Evolutionary conservation across 2,888 invertebrate genomes (phyloP), one percentile per base, ranked within the genome.

Genomic region (Ecliptopera silaceata): DNA sequence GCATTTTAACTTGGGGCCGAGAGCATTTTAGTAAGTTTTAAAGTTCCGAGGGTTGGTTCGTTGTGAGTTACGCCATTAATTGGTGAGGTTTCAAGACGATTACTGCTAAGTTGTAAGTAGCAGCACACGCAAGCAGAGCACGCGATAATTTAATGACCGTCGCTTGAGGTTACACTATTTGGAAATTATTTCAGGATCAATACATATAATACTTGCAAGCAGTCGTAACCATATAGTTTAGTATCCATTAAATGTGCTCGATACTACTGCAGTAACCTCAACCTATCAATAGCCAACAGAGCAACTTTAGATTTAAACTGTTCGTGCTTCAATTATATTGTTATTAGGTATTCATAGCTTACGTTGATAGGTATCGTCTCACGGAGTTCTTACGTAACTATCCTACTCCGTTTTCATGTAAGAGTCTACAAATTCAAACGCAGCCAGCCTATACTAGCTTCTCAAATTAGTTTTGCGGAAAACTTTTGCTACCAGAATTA

Each of bases 91-190:
- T 61, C 18, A 42, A 60, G 56, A 53, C 43, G 55, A 57, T 62
- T 59, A 52, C 29, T 15, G n/a, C 34, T 17, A 26, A 32, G 49
- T 46, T 45, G 38, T 18, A 18, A 39, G 53, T 55, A 45, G 32
- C 36, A 34, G 49, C 17, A 48, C 62, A 65, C 65, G 63, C 65
- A 61, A 63, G 56, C 56, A 38, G 2, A 32, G 36, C 65, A 61
- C 63, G 65, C 61, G 45, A 63, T 51, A 22, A 41, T 58, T 59
- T 58, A 59, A 59, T 63, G 53, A 49, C 43, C 32, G 36, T 42
- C 42, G 44, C 54, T 45, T 53, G 55, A 46, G 48, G 55, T 49
- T 54, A 51, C 22, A 42, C 32, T 46, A 47, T 11, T 48, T 18
- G 5, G 11, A 43, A 15, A 18, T 48, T 41, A 20, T 34, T 34